Conservation (phyloP, 2,888 invertebrate genomes). For the Nemotelus pantherinus region DNA sequence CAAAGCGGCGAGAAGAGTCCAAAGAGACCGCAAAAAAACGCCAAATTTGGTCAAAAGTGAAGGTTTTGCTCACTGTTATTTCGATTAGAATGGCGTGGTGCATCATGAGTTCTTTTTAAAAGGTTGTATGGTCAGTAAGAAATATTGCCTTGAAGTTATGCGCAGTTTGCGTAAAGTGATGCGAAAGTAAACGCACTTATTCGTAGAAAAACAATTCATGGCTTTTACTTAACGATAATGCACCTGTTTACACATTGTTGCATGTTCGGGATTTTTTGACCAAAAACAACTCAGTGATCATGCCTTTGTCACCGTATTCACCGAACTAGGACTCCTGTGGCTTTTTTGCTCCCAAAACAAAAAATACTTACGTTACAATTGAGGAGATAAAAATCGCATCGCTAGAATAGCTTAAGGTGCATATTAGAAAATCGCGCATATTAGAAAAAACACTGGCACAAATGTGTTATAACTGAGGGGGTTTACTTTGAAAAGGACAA, state of each 20-base stretch:
- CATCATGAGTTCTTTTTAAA: too few relatives aligned
- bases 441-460: background rate
- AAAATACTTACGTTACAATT: background rate
- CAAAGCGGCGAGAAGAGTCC: too few relatives aligned
- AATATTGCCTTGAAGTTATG: background rate
- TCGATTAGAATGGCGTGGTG: too few relatives aligned
- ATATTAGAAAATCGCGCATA: too few relatives aligned
- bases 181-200: background rate
- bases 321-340: background rate
- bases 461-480: background rate
- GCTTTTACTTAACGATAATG: too few relatives aligned
- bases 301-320: background rate
- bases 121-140: background rate
- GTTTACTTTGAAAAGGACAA: constrained; percentile 1
- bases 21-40: too few relatives aligned
- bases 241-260: too few relatives aligned
- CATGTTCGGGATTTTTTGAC: too few relatives aligned
- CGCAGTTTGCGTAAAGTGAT: background rate
- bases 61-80: too few relatives aligned
- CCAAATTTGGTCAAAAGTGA: too few relatives aligned
- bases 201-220: background rate
- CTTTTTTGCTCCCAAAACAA: background rate
- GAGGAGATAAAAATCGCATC: background rate
- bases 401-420: background rate
- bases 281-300: background rate